phyloP scores from a whole-genome alignment of 2,797 vertebrate genomes.

The Enteromius paludinosus region DNA sequence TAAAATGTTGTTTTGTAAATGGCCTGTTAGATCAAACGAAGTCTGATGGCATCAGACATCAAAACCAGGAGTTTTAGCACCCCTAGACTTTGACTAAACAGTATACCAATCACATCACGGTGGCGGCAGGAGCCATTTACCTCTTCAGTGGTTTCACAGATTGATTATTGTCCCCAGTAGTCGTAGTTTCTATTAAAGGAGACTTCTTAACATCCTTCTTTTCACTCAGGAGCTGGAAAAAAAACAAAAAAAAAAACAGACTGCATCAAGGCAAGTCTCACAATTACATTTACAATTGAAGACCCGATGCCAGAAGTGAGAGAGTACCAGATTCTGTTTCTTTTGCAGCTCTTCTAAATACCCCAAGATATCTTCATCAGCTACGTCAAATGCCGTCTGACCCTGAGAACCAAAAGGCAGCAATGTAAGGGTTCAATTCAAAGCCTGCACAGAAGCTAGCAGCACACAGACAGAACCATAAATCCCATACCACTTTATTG shows the following conservation, averaged over 20 bases:
- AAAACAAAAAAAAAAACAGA: background rate
- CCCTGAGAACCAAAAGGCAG: conserved; percentile 76
- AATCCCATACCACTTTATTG: conserved; percentile 95
- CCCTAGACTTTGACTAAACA: background rate
- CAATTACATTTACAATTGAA: background rate
- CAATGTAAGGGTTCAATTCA: background rate
- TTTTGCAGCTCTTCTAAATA: conserved; percentile 98
- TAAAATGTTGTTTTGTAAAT: background rate
- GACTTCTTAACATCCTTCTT: conserved; percentile 94
- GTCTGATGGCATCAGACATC: too few species aligned
- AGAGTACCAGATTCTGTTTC: conserved; percentile 93
- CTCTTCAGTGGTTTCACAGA: conserved; percentile 91
- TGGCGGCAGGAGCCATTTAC: conserved; percentile 73
- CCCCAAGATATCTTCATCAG: conserved; percentile 96
- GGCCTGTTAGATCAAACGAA: background rate
- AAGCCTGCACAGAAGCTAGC: background rate
- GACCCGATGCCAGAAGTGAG: background rate
- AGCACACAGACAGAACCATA: background rate
- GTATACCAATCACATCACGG: background rate
- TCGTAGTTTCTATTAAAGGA: conserved; percentile 93
- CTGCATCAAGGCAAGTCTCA: background rate
- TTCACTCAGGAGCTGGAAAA: conserved; percentile 87
- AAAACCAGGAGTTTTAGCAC: background rate
- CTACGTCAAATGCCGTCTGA: conserved; percentile 96
- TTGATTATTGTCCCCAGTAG: conserved; percentile 94